Conservation (phyloP, 30 jellyfish, hydroid and myxozoan genomes). For the Rhopilema esculentum region DNA sequence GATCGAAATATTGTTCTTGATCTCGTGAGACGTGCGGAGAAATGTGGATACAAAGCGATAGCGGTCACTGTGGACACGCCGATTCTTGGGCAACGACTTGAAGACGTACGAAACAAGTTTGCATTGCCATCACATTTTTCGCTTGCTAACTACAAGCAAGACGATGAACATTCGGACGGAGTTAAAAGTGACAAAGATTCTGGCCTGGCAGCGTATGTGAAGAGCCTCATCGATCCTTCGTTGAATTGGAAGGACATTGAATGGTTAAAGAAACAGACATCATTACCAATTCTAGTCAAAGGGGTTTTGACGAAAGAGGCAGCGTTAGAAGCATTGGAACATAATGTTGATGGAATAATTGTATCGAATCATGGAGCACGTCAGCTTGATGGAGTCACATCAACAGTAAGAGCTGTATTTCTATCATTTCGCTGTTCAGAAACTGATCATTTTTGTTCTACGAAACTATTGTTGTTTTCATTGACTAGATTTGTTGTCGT, state of each 20-base stretch:
- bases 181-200: constrained; percentile 66
- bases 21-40: constrained; percentile 80
- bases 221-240: constrained; percentile 60
- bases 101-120: constrained; percentile 56
- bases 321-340: constrained; percentile 78
- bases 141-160: constrained; percentile 47
- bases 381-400: constrained; percentile 92
- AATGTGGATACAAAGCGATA: constrained; percentile 77
- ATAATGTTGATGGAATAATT: constrained; percentile 85
- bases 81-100: constrained; percentile 58
- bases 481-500: not conserved
- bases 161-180: constrained; percentile 56
- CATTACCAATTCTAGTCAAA: constrained; percentile 68
- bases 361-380: constrained; percentile 98
- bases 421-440: no score
- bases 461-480: not conserved
- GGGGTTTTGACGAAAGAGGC: constrained; percentile 88
- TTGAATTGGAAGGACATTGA: constrained; percentile 83
- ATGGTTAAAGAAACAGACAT: constrained; percentile 74
- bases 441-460: not conserved
- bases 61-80: constrained; percentile 83
- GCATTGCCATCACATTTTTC: constrained; percentile 59
- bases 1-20: constrained; percentile 68
- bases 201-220: constrained; percentile 77
- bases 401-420: constrained; percentile 84